Evolutionary conservation across 2,113 vertebrate genomes (phyloP), one percentile per base, ranked within the genome.

Genomic region (Apteryx mantelli): DNA sequence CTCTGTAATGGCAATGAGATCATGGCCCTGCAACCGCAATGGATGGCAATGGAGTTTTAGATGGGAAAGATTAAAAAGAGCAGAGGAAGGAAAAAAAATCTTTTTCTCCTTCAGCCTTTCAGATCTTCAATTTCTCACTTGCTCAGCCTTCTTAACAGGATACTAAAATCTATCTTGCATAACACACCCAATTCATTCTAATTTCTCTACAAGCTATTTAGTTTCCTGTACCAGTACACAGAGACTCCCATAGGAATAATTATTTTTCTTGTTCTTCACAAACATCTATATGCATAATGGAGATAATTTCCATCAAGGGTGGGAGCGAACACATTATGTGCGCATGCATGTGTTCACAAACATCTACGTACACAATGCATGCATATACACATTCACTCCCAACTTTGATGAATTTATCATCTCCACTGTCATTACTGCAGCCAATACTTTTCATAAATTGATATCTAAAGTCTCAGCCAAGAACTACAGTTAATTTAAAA

Each of bases 341-440:
- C 4, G 8, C 20, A 1, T 7, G 3, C 15, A 52, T 5, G 7
- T 32, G 3, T 73, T 69, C 42, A 77, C n/a, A 61, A 60, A 91
- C 60, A 64, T 46, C n/a, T 2, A 1, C 3, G 7, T 0, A 1
- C 24, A 17, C 28, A 1, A 10, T 55, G 4, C 5, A 24, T 17
- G 2, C 18, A 5, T 3, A 17, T 3, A 36, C 7, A 13, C 14
- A n/a, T 25, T 85, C 18, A 15, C n/a, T 66, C 44, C 17, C n/a
- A 40, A 18, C 7, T 58, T 71, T 18, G 36, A 7, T 5, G 56
- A 75, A 73, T 24, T 2, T 42, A n/a, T 38, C 42, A 11, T 9
- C 5, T 66, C n/a, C 5, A 13, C 28, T 93, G 40, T 58, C 71
- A 61, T n/a, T 74, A 36, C 32, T 80, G 52, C 44, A 93, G 9